A percentile compares a stretch with the other conserved stretches of the same genome.
Evolutionary conservation across 2,888 invertebrate genomes (phyloP).

Genomic region (Zootermopsis nevadensis): DNA sequence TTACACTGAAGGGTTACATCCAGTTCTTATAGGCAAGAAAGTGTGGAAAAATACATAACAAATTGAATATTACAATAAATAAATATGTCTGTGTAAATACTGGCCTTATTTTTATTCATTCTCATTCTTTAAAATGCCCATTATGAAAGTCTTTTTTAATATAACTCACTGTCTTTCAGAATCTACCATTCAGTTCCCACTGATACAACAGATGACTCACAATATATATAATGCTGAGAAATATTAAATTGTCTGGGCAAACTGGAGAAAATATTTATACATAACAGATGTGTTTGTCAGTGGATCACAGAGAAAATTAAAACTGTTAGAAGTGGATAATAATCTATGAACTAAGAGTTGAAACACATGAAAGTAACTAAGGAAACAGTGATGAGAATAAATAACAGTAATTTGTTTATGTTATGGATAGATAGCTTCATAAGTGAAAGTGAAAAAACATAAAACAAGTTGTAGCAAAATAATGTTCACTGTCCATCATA

Average conservation of each 20-base stretch:
- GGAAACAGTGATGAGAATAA: background rate
- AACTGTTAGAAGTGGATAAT: background rate
- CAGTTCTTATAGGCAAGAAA: background rate
- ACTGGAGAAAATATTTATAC: background rate
- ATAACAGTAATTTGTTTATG: conserved; percentile 11
- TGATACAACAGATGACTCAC: conserved; percentile 15
- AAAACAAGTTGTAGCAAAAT: background rate
- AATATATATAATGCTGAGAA: conserved; percentile 18
- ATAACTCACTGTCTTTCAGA: background rate
- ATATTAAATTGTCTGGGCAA: background rate
- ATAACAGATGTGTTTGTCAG: background rate
- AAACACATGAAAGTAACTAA: too few relatives aligned
- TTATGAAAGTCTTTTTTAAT: background rate
- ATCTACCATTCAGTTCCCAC: conserved; percentile 4
- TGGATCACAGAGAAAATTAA: background rate
- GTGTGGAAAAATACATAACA: conserved; percentile 24
- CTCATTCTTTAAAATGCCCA: background rate
- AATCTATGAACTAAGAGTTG: too few relatives aligned
- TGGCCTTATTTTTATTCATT: background rate
- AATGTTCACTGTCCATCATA: background rate
- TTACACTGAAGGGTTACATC: background rate
- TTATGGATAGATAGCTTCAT: conserved; percentile 1
- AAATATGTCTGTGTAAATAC: background rate
- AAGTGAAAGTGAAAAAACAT: background rate
- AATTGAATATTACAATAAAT: conserved; percentile 12